These are phyloP conservation scores for Drymonia ruficornis DNA, from an alignment of 2,888 invertebrate species.

Conservation along the genomic window DNA sequence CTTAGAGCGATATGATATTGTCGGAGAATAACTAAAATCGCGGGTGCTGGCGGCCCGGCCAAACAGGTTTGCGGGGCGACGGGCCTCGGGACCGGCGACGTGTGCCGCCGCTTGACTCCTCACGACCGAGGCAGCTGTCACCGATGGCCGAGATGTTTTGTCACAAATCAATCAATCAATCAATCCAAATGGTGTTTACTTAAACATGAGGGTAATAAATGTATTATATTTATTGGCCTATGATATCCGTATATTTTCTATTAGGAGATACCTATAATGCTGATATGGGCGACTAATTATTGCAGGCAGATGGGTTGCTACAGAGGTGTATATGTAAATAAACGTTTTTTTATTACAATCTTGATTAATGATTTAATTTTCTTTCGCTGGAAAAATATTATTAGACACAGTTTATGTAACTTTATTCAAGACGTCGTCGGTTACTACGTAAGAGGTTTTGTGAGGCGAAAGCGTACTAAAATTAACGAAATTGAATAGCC, in stretches of 20 bases:
- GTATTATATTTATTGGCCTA: not conserved
- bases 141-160: slow-evolving; percentile 8
- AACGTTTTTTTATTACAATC: too few species aligned
- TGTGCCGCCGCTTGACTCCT: slow-evolving; percentile 36
- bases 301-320: too few species aligned
- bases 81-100: slow-evolving; percentile 46
- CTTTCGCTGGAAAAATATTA: not conserved
- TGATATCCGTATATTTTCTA: not conserved
- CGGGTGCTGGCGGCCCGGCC: slow-evolving; percentile 54
- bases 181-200: not conserved
- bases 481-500: too few species aligned
- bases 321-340: too few species aligned
- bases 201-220: not conserved
- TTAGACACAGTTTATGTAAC: not conserved
- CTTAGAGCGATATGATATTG: slow-evolving; percentile 60
- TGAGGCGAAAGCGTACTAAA: too few species aligned
- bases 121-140: slow-evolving; percentile 57
- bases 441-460: not conserved
- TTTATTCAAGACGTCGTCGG: not conserved
- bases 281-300: too few species aligned
- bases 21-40: slow-evolving; percentile 62
- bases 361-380: not conserved
- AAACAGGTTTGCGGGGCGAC: slow-evolving; percentile 73
- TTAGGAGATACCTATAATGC: too few species aligned
- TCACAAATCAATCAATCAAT: slow-evolving; percentile 4